phyloP scores from a whole-genome alignment of 2,113 vertebrate genomes.

The Phalacrocorax pelagicus region DNA sequence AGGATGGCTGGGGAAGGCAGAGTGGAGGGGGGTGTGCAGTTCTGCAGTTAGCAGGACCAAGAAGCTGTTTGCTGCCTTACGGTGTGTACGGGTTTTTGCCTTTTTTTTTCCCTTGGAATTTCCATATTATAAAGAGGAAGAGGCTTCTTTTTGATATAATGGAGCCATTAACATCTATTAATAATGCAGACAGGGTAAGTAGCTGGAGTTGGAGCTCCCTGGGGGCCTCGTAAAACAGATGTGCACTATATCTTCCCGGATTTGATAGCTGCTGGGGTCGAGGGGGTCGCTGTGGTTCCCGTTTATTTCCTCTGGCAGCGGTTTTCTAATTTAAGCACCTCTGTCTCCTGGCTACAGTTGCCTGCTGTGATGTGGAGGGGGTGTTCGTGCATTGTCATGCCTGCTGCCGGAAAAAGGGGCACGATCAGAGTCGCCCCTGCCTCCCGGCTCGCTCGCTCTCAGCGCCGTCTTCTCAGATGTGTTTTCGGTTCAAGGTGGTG shows the following conservation, averaged over 20 bases:
- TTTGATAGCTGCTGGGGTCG: slow-evolving; percentile 74
- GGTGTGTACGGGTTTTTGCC: neutral
- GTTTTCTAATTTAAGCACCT: slow-evolving; percentile 68
- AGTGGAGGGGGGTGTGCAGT: neutral
- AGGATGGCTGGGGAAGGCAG: slow-evolving; percentile 26
- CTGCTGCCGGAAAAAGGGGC: slow-evolving; percentile 36
- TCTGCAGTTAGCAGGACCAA: slow-evolving; percentile 44
- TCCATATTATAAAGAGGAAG: slow-evolving; percentile 72
- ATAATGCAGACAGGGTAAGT: slow-evolving; percentile 85
- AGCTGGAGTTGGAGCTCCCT: slow-evolving; percentile 72
- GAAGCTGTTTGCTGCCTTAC: slow-evolving; percentile 20
- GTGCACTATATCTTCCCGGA: slow-evolving; percentile 75
- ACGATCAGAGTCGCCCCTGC: neutral
- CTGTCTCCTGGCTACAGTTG: slow-evolving; percentile 63
- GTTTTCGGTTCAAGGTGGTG: neutral
- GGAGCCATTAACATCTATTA: slow-evolving; percentile 88
- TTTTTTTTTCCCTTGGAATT: slow-evolving; percentile 44
- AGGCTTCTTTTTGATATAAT: slow-evolving; percentile 75
- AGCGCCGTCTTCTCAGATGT: neutral
- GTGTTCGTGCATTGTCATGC: slow-evolving; percentile 35
- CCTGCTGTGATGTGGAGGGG: slow-evolving; percentile 40
- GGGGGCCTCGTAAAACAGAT: slow-evolving; percentile 76
- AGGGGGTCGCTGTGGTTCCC: slow-evolving; percentile 72
- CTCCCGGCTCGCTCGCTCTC: neutral
- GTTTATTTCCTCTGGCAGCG: slow-evolving; percentile 73